Base-by-base conservation (phyloP, 2,888 invertebrate species). In the Helobdella robusta region DNA sequence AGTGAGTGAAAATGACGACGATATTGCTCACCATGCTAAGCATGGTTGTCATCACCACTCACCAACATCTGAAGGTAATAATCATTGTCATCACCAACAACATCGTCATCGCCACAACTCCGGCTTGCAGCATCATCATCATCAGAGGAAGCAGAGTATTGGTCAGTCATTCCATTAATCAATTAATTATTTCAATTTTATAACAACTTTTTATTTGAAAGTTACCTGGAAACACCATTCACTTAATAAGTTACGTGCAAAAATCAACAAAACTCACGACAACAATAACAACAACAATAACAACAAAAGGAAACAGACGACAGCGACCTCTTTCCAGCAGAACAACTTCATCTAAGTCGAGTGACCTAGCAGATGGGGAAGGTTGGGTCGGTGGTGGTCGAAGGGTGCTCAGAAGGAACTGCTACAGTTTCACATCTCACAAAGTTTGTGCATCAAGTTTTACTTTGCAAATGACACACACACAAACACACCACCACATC, bases 321-420 rank as follows among this genome's bases (percentile, higher is more conserved):
- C 1, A 5, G 32, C 28, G 56, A 30, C 56, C 56, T 6, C 28
- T 30, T 18, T 56, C 56, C 5, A 32, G 56, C 28, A n/a, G 32
- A n/a, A 30, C 56, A 6, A 25, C n/a, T 5, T 56, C 56, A 8
- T 56, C 56, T 1, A 56, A n/a, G n/a, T 56, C 56, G 11, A 18
- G 28, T 30, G 4, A 56, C 3, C 28, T 56, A n/a, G n/a, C n/a
- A n/a, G n/a, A n/a, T n/a, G n/a, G n/a, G n/a, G n/a, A n/a, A n/a
- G n/a, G n/a, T 18, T 28, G 15, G 25, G 48, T 28, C 8, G 25
- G 28, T 56, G 25, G 28, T 56, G 25, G 4, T 30, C 32, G 6
- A 11, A 32, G 25, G 25, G 32, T 56, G 56, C n/a, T n/a, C n/a
- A 56, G 56, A 56, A 56, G 56, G 28, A 56, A 56, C 28, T 56